Percentiles rank a stretch among this genome's conserved stretches.
Conservation (phyloP, 2,797 vertebrate genomes). For the Antrozous pallidus region DNA sequence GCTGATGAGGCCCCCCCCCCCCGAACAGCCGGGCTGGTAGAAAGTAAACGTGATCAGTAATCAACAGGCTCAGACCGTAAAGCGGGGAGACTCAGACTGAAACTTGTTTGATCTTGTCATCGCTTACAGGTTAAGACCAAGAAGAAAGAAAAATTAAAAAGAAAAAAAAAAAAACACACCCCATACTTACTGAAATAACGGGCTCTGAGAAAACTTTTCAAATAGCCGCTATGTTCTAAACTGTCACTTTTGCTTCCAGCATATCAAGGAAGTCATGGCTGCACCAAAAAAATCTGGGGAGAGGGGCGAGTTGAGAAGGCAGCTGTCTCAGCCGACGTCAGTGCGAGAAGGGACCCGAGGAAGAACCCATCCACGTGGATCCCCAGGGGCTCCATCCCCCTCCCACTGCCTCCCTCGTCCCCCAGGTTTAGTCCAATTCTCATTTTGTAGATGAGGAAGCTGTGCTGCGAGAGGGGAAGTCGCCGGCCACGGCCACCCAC, state of each 20-base stretch:
- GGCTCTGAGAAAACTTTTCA: neutral
- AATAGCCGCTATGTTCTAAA: constrained; percentile 33
- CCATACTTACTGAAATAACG: constrained; percentile 44
- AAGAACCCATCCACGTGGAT: neutral
- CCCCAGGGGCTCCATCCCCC: neutral
- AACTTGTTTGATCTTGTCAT: constrained; percentile 70
- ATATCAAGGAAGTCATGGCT: constrained; percentile 1
- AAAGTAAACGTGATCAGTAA: constrained; percentile 15
- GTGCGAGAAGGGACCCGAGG: neutral
- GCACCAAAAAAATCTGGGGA: constrained; percentile 14
- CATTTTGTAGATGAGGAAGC: constrained; percentile 65
- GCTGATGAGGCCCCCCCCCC: neutral
- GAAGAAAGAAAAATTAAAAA: neutral
- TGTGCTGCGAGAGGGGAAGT: constrained; percentile 55
- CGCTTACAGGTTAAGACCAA: constrained; percentile 54
- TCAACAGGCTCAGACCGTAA: constrained; percentile 1
- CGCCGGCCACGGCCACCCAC: neutral
- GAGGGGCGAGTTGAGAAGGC: neutral
- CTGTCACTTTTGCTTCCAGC: constrained; percentile 49
- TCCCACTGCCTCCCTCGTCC: fast-evolving
- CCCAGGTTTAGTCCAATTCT: neutral
- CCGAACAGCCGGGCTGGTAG: constrained; percentile 16
- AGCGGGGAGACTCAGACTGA: constrained; percentile 61
- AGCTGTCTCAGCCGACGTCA: neutral
- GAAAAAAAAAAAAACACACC: fast-evolving